Evolutionary conservation across 2,113 vertebrate genomes (phyloP).

Genomic region (Condylura cristata): DNA sequence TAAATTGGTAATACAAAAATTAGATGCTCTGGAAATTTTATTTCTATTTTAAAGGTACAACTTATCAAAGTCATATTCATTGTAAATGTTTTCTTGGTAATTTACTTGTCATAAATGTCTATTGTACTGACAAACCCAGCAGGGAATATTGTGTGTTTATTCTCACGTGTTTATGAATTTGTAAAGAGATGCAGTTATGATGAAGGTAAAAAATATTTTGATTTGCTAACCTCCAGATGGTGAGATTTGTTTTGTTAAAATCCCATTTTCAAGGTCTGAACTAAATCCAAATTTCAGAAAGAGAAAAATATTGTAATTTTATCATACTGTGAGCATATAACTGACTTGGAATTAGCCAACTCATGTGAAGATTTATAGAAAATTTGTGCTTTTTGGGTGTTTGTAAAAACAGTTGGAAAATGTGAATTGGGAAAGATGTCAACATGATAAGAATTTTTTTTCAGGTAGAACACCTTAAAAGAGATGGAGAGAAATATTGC

Average conservation of each 20-base stretch:
- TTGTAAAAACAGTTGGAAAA: neutral
- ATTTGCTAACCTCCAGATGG: slow-evolving; percentile 69
- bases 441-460: neutral
- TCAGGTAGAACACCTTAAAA: neutral
- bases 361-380: slow-evolving; percentile 1
- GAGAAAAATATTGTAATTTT: slow-evolving; percentile 44
- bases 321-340: neutral
- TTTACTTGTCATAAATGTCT: slow-evolving; percentile 83
- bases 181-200: slow-evolving; percentile 76
- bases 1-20: slow-evolving; percentile 75
- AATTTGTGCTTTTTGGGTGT: neutral
- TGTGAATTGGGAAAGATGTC: neutral
- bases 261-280: slow-evolving; percentile 64
- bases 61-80: slow-evolving; percentile 81
- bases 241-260: slow-evolving; percentile 70
- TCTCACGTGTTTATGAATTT: slow-evolving; percentile 74
- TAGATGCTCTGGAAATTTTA: slow-evolving; percentile 32
- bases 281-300: slow-evolving; percentile 68
- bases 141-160: slow-evolving; percentile 74
- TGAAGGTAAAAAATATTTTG: slow-evolving; percentile 83
- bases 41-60: slow-evolving; percentile 76
- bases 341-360: slow-evolving; percentile 50
- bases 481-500: neutral
- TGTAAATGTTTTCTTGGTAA: slow-evolving; percentile 83
- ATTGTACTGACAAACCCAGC: slow-evolving; percentile 66